Conservation (phyloP, 1,140 invertebrate genomes). For the Aphelinus certus region DNA sequence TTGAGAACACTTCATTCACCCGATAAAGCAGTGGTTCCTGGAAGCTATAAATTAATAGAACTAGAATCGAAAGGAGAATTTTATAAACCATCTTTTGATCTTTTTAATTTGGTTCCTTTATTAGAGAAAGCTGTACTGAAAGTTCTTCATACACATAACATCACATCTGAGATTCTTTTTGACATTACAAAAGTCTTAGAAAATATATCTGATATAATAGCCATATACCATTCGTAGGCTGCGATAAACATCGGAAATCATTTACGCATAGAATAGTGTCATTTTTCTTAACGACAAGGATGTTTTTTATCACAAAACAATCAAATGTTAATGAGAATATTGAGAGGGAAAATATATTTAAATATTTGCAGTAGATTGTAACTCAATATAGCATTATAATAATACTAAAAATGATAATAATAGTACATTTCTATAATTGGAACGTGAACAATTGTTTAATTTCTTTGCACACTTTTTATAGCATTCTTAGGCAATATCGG, state of each 20-base stretch:
- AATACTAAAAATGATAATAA: too few relatives aligned
- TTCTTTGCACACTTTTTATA: too few relatives aligned
- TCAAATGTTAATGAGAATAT: background rate
- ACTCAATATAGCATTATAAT: too few relatives aligned
- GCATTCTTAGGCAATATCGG: too few relatives aligned
- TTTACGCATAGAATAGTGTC: slow-evolving; percentile 6
- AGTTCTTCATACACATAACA: background rate
- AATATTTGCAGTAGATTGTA: too few relatives aligned
- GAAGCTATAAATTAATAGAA: slow-evolving; percentile 1
- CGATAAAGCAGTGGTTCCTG: background rate
- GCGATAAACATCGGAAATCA: background rate
- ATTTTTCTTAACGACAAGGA: slow-evolving; percentile 1
- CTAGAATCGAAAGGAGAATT: background rate
- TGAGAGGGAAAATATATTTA: background rate
- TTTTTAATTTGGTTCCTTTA: background rate
- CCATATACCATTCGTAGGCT: background rate
- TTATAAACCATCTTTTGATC: background rate
- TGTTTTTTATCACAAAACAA: slow-evolving; percentile 22
- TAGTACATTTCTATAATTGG: too few relatives aligned
- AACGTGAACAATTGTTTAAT: too few relatives aligned
- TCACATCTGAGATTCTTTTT: background rate
- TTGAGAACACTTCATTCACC: background rate
- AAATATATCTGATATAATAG: background rate
- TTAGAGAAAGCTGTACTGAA: slow-evolving; percentile 1
- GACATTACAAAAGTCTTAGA: slow-evolving; percentile 5